phyloP scores from a whole-genome alignment of 2,888 invertebrate genomes.

The Caenorhabditis drosophilae region DNA sequence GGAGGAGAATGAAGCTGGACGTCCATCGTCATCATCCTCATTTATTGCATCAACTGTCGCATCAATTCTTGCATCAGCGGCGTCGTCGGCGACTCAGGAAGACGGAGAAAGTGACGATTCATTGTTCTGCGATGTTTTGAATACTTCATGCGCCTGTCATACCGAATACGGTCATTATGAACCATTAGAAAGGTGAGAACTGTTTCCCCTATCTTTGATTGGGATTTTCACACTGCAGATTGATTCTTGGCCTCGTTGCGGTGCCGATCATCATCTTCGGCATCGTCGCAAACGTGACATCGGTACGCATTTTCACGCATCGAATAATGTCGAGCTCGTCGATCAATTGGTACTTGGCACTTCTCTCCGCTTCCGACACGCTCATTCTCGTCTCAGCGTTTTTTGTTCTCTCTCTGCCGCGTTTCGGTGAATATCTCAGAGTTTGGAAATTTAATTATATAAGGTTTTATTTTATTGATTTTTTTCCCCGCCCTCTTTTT shows the following conservation, averaged over 20 bases:
- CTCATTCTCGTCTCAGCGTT: slow-evolving; percentile 62
- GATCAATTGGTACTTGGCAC: slow-evolving; percentile 65
- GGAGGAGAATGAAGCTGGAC: too few relatives aligned
- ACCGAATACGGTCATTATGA: slow-evolving; percentile 58
- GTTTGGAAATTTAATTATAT: slow-evolving; percentile 57
- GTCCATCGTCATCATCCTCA: neutral
- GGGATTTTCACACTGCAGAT: slow-evolving; percentile 13
- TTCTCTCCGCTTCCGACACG: slow-evolving; percentile 60
- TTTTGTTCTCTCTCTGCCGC: slow-evolving; percentile 62
- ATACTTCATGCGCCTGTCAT: slow-evolving; percentile 58
- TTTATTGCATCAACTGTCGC: too few relatives aligned
- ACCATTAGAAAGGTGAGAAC: slow-evolving; percentile 40
- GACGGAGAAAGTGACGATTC: slow-evolving; percentile 4
- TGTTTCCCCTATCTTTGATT: too few relatives aligned
- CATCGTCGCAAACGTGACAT: slow-evolving; percentile 57
- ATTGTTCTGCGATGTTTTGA: slow-evolving; percentile 48
- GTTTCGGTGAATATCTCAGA: slow-evolving; percentile 58
- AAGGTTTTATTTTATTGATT: slow-evolving; percentile 40
- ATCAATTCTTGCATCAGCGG: neutral
- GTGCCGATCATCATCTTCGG: slow-evolving; percentile 60
- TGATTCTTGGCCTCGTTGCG: slow-evolving; percentile 56
- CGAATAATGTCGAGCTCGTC: slow-evolving; percentile 57
- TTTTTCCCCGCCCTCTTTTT: neutral
- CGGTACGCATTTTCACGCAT: slow-evolving; percentile 62
- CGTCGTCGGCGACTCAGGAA: neutral